Base-by-base conservation (phyloP, 2,888 invertebrate genomes). In the Drosophila limbata region DNA sequence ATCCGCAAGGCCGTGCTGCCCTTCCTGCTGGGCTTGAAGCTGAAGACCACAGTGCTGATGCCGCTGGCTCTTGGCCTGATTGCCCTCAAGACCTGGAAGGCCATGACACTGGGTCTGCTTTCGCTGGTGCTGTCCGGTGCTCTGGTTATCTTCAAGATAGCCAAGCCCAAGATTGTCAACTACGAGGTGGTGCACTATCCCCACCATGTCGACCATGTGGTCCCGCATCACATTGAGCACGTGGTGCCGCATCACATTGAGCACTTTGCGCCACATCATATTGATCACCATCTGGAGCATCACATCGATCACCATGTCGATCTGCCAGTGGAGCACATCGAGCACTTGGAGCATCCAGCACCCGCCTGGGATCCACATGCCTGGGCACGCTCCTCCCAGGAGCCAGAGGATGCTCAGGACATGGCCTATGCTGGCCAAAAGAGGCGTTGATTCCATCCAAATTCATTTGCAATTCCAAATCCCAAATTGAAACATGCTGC, bases 81-180 rank as follows among this genome's bases (percentile, higher is more conserved):
- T 88, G 97, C 97, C 0, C 93, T 97, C 63, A 97, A 97, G 92
- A 97, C 97, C 15, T 97, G 97, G 97, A 97, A 97, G 92, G 97
- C 97, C 44, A 93, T 97, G 81, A 97, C 97, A 9, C 94, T 97
- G 77, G 97, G 97, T 69, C 95, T 97, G 4, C 94, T 97, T 69
- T 97, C 97, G 3, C 93, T 97, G 90, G 97, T 97, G 25, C 93
- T 97, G 48, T 96, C 97, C 77, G 97, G 96, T 76, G 97, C 97
- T 66, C 94, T 97, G 94, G 94, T 97, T 56, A 96, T 97, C 91
- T 97, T 97, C 93, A 97, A 96, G 93, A 94, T 97, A 91, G 96
- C 97, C 81, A 97, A 97, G 90, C 97, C 97, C 64, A 97, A 97
- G 93, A 93, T 96, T 84, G 95, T 96, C 77, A 97, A 96, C 93